phyloP scores from a whole-genome alignment of 2,888 invertebrate genomes.

The Cartodere bifasciata region DNA sequence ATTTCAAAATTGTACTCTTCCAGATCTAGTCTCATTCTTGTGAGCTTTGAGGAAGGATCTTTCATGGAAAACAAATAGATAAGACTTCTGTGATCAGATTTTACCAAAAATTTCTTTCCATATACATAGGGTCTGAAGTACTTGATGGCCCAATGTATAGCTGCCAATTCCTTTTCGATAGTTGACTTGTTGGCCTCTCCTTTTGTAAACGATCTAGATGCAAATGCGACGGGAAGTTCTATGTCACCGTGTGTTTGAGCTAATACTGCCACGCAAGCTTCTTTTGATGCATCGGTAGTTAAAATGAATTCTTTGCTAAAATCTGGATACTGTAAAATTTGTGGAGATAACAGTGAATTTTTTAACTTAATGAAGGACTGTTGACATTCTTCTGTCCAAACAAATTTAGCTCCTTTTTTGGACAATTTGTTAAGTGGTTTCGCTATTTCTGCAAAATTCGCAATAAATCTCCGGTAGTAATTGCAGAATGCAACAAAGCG shows the following conservation, averaged over 20 bases:
- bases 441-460: slow-evolving; percentile 8
- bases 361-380: slow-evolving; percentile 6
- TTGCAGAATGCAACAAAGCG: slow-evolving; percentile 8
- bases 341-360: slow-evolving; percentile 4
- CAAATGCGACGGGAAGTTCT: slow-evolving; percentile 2
- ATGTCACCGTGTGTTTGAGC: slow-evolving; percentile 4
- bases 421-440: slow-evolving; percentile 5
- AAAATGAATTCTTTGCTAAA: slow-evolving; percentile 8
- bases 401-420: slow-evolving; percentile 4
- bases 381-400: slow-evolving; percentile 6
- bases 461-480: slow-evolving; percentile 9
- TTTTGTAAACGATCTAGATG: slow-evolving; percentile 5
- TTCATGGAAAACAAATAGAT: too few species aligned
- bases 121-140: too few species aligned
- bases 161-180: too few species aligned
- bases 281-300: slow-evolving; percentile 7
- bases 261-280: slow-evolving; percentile 5
- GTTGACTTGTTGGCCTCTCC: slow-evolving; percentile 3
- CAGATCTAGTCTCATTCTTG: too few species aligned
- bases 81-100: too few species aligned
- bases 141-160: too few species aligned
- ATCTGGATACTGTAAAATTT: slow-evolving; percentile 7
- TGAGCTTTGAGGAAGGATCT: too few species aligned
- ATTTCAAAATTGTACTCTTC: too few species aligned
- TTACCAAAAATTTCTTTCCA: too few species aligned